Evolutionary conservation across 1,140 invertebrate genomes (phyloP), one percentile per base, ranked within the genome.

Genomic region (Drosophila nikananu): DNA sequence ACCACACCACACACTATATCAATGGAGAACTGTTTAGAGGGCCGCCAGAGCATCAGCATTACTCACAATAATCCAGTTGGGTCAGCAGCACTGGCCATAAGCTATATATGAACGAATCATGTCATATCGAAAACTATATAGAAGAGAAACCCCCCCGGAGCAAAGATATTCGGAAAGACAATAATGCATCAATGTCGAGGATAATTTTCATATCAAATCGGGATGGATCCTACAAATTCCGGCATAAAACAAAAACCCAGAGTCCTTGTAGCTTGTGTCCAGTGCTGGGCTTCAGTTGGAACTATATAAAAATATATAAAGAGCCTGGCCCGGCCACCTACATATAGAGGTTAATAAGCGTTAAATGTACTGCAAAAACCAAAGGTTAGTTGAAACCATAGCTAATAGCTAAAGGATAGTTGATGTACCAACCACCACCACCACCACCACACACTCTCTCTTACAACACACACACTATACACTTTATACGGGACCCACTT

Each of bases 401-500:
- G 67, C 64, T 66, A 71, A 27, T 72, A 72, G 67, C 64, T 66
- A 71, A 68, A 57, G 41, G 25, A 71, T 60, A 73, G 66, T 71
- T 42, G 65, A 73, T 60, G 54, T 73, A 73, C 66, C 46, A 37
- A 42, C 8, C 44, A 64, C 66, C 21, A 62, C 54, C 71, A 52
- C 46, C 37, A 42, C 8, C 44, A 64, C 66, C 21, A 62, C 54
- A 44, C 52, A 32, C 23, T 21, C 30, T 25, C 32, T 19, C 19
- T 2, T n/a, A n/a, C n/a, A n/a, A n/a, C 54, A 64, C 39, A 52
- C 41, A 46, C 58, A 41, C 32, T 27, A 37, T 37, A 27, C 70
- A 35, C 68, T 71, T 72, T 35, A 60, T 73, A 73, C 67, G 70
- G 70, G 70, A 73, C 70, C 70, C 70, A 73, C 71, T 74, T 73